These are phyloP conservation scores for Menura novaehollandiae DNA, from an alignment of 2,113 vertebrate species.

Conservation along the genomic window DNA sequence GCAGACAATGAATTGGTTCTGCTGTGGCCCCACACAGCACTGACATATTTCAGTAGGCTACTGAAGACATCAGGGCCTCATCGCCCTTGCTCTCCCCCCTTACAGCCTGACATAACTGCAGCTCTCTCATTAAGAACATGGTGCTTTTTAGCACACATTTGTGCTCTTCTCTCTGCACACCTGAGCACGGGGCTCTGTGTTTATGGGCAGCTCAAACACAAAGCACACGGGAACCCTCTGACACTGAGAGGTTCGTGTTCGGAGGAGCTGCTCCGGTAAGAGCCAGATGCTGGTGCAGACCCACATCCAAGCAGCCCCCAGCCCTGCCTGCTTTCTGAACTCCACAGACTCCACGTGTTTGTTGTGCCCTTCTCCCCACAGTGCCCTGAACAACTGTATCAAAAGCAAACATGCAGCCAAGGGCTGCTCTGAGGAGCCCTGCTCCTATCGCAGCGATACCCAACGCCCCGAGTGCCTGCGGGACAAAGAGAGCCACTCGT, in stretches of 20 bases:
- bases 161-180: not conserved
- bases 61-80: not conserved
- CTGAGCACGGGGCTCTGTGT: not conserved
- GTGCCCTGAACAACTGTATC: not conserved
- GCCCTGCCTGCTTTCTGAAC: not conserved
- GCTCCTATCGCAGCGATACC: rapidly evolving
- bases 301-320: not conserved
- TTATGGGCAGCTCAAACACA: not conserved
- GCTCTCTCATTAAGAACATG: not conserved
- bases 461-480: not conserved
- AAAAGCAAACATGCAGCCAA: not conserved
- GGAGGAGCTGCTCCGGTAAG: not conserved
- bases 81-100: not conserved
- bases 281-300: not conserved
- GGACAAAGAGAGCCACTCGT: not conserved
- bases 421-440: not conserved
- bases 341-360: not conserved
- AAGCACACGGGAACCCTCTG: not conserved
- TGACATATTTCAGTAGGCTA: not conserved
- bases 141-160: not conserved
- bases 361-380: not conserved
- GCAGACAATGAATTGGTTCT: not conserved
- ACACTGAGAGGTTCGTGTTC: rapidly evolving
- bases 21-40: not conserved
- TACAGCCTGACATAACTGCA: not conserved